Evolutionary conservation across 2,113 vertebrate genomes (phyloP).

Genomic region (Struthio camelus): DNA sequence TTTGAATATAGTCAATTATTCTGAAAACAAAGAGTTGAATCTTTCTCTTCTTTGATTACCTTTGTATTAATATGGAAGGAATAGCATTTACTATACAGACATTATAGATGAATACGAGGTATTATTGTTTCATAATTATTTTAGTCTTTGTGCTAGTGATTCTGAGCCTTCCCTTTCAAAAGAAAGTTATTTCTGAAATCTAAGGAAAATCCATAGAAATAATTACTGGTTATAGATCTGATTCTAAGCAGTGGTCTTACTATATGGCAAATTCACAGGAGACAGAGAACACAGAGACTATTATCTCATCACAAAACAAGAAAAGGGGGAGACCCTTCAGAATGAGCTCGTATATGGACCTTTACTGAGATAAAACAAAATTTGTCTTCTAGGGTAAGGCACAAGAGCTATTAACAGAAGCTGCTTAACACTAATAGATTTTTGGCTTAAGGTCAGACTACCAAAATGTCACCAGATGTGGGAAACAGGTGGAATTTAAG

Average conservation of each 20-base stretch:
- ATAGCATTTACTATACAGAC: neutral
- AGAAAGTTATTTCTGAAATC: neutral
- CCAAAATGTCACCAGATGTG: neutral
- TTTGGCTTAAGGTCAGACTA: neutral
- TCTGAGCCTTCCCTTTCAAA: neutral
- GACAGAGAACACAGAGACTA: neutral
- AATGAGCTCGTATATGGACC: neutral
- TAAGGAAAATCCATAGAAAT: neutral
- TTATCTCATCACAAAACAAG: neutral
- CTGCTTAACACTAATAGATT: neutral
- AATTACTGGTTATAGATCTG: neutral
- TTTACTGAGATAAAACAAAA: neutral
- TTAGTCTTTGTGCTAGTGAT: neutral
- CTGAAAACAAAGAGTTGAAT: neutral
- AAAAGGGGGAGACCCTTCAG: neutral
- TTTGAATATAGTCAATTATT: neutral
- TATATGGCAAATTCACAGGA: neutral
- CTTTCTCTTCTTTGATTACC: neutral
- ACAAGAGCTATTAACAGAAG: neutral
- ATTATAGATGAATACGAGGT: neutral
- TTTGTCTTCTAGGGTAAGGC: neutral
- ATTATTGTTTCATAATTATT: neutral
- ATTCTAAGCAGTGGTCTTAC: neutral
- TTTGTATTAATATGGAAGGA: neutral
- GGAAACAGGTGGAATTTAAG: neutral